Conservation (phyloP, 2,797 vertebrate species). For the Podarcis siculus region DNA sequence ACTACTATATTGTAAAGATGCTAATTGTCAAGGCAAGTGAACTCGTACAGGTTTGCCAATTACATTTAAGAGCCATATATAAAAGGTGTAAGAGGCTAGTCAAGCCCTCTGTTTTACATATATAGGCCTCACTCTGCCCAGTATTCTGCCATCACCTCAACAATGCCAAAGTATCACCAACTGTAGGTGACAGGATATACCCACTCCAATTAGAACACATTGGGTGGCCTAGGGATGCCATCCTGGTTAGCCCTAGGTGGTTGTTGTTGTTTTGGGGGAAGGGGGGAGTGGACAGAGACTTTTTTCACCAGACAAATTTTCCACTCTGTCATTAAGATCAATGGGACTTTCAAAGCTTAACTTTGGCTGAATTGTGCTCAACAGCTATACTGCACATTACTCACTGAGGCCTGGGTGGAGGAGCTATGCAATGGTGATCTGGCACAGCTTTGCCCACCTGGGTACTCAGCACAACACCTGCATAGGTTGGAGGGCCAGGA, state of each 20-base stretch:
- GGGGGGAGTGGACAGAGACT: neutral
- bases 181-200: neutral
- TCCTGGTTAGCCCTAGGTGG: too few relatives aligned
- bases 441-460: too few relatives aligned
- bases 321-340: neutral
- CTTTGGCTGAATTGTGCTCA: neutral
- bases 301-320: neutral
- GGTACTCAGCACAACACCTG: too few relatives aligned
- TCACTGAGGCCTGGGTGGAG: too few relatives aligned
- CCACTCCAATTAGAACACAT: too few relatives aligned
- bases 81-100: neutral
- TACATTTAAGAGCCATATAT: neutral
- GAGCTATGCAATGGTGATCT: too few relatives aligned
- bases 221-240: too few relatives aligned
- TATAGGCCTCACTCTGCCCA: neutral
- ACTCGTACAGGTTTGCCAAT: conserved; percentile 19
- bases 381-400: neutral
- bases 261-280: too few relatives aligned
- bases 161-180: neutral
- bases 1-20: conserved; percentile 40
- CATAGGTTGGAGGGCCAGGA: too few relatives aligned
- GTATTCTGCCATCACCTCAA: neutral
- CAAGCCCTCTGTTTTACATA: neutral
- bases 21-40: conserved; percentile 50
- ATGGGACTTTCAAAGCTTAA: neutral